Evolutionary conservation across 2,888 invertebrate genomes (phyloP), one percentile per base, ranked within the genome.

Genomic region (Stomorhina lunata): DNA sequence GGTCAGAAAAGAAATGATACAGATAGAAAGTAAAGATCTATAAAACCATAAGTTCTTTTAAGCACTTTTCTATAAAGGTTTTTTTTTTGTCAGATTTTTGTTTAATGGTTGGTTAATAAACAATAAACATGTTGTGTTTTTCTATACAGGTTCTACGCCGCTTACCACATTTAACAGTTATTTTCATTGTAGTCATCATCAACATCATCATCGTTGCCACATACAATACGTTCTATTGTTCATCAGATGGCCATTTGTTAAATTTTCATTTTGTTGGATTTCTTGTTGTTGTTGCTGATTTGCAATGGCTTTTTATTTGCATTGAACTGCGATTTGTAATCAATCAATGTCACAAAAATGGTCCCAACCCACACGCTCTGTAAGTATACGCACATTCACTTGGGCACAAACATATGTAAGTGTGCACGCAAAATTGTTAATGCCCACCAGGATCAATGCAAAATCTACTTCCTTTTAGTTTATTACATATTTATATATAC

Each of bases 311-410:
- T 79, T 84, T 78, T 77, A 85, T 89, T 88, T 89, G 88, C 89
- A 89, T 89, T 89, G 89, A 89, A 88, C 87, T 87, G 86, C 88
- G 88, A 89, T 89, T 89, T 88, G 89, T 88, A 89, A 89, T 89
- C 89, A 89, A 89, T 89, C 89, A 89, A 87, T 87, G 90, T 89
- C 89, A 90, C 86, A 85, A 53, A 73, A 73, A 85, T 85, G 86
- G 86, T 86, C 85, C 84, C 86, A 59, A 61, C 73, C 73, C 72
- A 25, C 45, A 72, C 27, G 12, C 40, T 48, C n/a, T n/a, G n/a
- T n/a, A n/a, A n/a, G n/a, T n/a, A n/a, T n/a, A 37, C 61, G 12
- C 37, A 55, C 10, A 45, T 50, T 25, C 45, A 55, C 17, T 25
- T 10, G 37, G 29, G 59, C 15, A 48, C 59, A 57, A 22, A 61